phyloP scores from a whole-genome alignment of 1,140 invertebrate genomes.

The Condylostylus longicornis region DNA sequence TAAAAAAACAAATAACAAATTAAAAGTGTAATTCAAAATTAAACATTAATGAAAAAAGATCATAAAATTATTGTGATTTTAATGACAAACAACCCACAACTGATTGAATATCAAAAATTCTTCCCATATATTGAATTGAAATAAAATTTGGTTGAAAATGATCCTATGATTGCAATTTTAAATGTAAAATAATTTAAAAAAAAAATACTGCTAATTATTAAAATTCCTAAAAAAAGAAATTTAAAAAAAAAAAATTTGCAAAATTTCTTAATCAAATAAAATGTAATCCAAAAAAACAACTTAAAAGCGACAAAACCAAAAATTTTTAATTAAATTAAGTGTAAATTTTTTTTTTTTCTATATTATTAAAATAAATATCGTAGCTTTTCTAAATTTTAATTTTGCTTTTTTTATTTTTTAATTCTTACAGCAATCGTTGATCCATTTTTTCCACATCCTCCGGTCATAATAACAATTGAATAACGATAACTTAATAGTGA shows the following conservation, averaged over 20 bases:
- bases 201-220: background rate
- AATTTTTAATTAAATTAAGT: background rate
- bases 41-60: too few species aligned
- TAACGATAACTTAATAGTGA: slow-evolving; percentile 23
- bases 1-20: too few species aligned
- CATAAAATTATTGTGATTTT: too few species aligned
- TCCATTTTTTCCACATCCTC: slow-evolving; percentile 93
- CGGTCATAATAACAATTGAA: slow-evolving; percentile 60
- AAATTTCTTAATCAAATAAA: background rate
- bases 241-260: background rate
- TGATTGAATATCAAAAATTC: too few species aligned
- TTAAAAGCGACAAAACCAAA: background rate
- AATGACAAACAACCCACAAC: too few species aligned
- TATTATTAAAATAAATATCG: background rate
- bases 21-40: too few species aligned
- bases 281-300: background rate
- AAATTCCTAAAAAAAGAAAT: slow-evolving; percentile 5
- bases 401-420: background rate
- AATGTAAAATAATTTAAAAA: slow-evolving; percentile 7
- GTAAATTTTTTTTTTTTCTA: background rate
- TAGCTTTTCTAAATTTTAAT: background rate
- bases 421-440: slow-evolving; percentile 67
- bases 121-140: too few species aligned
- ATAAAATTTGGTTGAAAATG: too few species aligned
- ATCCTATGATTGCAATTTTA: background rate